phyloP scores from a whole-genome alignment of 1,140 invertebrate genomes.

The Caenorhabditis remanei region DNA sequence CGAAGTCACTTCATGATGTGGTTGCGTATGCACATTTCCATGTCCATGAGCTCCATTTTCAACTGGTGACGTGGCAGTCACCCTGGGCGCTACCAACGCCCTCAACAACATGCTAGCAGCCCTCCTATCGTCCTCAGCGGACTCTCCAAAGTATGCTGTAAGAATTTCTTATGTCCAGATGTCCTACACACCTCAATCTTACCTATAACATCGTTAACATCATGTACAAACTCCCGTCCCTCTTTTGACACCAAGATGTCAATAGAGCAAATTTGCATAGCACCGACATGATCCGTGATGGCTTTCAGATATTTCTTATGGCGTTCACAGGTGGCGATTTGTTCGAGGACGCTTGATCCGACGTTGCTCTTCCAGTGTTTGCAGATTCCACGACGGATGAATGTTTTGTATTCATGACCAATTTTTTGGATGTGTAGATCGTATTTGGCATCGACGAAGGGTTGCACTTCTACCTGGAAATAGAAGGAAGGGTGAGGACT shows the following conservation, averaged over 20 bases:
- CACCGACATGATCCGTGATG: constrained; percentile 57
- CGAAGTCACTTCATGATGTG: background rate
- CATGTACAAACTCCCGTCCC: constrained; percentile 64
- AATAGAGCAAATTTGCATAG: constrained; percentile 58
- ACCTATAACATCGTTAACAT: constrained; percentile 60
- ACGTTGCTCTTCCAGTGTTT: constrained; percentile 63
- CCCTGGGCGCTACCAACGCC: background rate
- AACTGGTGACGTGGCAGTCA: background rate
- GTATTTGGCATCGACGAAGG: constrained; percentile 64
- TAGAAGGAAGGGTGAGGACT: no score
- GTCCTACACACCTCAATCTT: background rate
- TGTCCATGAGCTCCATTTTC: background rate
- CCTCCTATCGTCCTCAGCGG: constrained; percentile 62
- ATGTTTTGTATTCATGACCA: constrained; percentile 61
- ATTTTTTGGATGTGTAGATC: constrained; percentile 64
- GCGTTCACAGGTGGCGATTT: constrained; percentile 49
- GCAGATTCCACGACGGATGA: constrained; percentile 59
- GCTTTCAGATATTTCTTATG: constrained; percentile 59
- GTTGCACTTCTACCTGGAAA: constrained; percentile 64
- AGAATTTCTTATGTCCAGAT: background rate
- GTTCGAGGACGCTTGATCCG: constrained; percentile 59
- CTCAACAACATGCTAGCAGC: constrained; percentile 29
- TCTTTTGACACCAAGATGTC: constrained; percentile 64
- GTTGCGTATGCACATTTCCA: background rate
- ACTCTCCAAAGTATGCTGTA: constrained; percentile 61